A percentile compares a stretch with the other conserved stretches of the same genome.
Conservation (phyloP, 2,113 vertebrate genomes). For the Pampusana beccarii region DNA sequence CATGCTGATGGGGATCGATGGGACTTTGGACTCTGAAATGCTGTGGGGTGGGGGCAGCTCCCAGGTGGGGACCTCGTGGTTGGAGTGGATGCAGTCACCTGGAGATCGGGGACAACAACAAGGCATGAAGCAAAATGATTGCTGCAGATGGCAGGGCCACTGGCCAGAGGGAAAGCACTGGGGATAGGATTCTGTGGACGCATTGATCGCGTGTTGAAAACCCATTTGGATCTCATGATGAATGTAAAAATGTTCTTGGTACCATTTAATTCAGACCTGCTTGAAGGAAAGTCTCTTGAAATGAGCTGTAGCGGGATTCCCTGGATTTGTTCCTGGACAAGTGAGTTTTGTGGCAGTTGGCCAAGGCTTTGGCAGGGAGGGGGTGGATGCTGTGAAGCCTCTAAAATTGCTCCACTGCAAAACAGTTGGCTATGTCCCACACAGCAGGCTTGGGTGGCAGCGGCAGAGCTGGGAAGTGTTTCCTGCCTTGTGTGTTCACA, state of each 20-base stretch:
- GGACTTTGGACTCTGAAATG: conserved; percentile 45
- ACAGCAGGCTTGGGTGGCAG: background rate
- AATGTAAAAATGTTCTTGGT: conserved; percentile 65
- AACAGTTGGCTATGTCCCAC: background rate
- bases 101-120: background rate
- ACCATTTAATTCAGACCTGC: conserved; percentile 58
- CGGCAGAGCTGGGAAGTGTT: background rate
- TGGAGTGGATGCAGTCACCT: conserved; percentile 13
- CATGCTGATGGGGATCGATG: background rate
- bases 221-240: conserved; percentile 66
- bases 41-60: conserved; percentile 14
- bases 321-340: conserved; percentile 62
- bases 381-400: background rate
- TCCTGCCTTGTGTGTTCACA: background rate
- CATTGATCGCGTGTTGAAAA: conserved; percentile 42
- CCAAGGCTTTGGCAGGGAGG: background rate
- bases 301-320: conserved; percentile 53
- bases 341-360: conserved; percentile 52
- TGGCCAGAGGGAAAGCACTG: conserved; percentile 13
- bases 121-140: background rate
- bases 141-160: background rate
- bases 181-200: conserved; percentile 61
- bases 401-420: background rate
- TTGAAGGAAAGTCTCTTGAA: conserved; percentile 57
- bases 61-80: background rate